Percentiles rank a stretch among this genome's conserved stretches.
phyloP scores from a whole-genome alignment of 2,113 vertebrate genomes.

The Dryoscopus gambensis region DNA sequence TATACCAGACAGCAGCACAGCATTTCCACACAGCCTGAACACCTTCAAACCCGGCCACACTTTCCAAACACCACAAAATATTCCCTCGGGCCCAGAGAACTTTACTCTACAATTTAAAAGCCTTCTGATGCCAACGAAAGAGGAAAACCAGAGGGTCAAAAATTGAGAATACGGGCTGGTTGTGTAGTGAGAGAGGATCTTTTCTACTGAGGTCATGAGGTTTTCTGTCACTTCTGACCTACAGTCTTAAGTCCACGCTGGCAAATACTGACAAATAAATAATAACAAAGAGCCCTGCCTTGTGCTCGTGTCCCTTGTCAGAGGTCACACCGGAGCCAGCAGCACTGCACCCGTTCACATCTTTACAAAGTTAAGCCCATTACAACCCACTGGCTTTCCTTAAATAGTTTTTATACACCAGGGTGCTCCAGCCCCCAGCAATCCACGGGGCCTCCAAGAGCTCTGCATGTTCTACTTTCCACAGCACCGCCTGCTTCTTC shows the following conservation, averaged over 20 bases:
- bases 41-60: conserved; percentile 60
- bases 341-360: not conserved
- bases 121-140: conserved; percentile 42
- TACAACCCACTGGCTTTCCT: not conserved
- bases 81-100: conserved; percentile 54
- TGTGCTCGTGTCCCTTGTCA: not conserved
- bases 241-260: not conserved
- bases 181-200: not conserved
- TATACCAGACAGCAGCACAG: not conserved
- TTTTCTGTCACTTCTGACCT: not conserved
- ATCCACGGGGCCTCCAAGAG: not conserved
- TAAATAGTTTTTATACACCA: not conserved
- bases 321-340: not conserved
- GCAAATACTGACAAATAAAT: not conserved
- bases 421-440: not conserved
- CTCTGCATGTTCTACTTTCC: not conserved
- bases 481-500: not conserved
- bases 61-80: conserved; percentile 69
- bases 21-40: conserved; percentile 5
- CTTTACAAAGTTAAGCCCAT: not conserved
- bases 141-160: not conserved
- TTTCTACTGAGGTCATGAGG: not conserved
- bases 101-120: conserved; percentile 67
- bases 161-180: not conserved
- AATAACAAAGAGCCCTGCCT: not conserved